Conservation (phyloP, 2,888 invertebrate species). For the Pterobdella sp. region DNA sequence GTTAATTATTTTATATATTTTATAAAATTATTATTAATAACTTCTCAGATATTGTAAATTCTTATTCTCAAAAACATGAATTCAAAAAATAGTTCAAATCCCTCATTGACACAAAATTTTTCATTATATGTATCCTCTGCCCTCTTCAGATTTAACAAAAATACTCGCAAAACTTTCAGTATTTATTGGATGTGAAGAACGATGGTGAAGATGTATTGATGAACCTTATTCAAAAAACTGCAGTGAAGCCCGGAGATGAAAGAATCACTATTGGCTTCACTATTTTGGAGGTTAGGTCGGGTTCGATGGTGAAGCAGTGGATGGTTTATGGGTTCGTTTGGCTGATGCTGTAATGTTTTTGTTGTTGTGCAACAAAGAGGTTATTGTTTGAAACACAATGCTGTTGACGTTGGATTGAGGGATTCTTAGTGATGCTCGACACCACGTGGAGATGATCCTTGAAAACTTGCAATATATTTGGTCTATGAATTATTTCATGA, state of each 20-base stretch:
- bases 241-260: slow-evolving; percentile 39
- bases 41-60: too few relatives aligned
- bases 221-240: slow-evolving; percentile 53
- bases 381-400: neutral
- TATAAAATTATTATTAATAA: too few relatives aligned
- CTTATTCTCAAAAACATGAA: too few relatives aligned
- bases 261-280: slow-evolving; percentile 54
- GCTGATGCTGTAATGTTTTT: neutral
- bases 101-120: too few relatives aligned
- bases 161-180: too few relatives aligned
- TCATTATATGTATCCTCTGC: too few relatives aligned
- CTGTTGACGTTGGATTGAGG: neutral
- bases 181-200: slow-evolving; percentile 52
- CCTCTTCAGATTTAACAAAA: too few relatives aligned
- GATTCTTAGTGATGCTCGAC: neutral
- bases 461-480: too few relatives aligned
- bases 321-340: neutral
- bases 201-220: slow-evolving; percentile 53
- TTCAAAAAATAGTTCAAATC: too few relatives aligned
- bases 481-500: too few relatives aligned
- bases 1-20: too few relatives aligned
- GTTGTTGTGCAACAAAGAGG: neutral
- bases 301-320: neutral
- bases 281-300: slow-evolving; percentile 50
- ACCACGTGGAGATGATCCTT: too few relatives aligned